Conservation (phyloP, 2,888 invertebrate species). For the Miltochrista miniata region DNA sequence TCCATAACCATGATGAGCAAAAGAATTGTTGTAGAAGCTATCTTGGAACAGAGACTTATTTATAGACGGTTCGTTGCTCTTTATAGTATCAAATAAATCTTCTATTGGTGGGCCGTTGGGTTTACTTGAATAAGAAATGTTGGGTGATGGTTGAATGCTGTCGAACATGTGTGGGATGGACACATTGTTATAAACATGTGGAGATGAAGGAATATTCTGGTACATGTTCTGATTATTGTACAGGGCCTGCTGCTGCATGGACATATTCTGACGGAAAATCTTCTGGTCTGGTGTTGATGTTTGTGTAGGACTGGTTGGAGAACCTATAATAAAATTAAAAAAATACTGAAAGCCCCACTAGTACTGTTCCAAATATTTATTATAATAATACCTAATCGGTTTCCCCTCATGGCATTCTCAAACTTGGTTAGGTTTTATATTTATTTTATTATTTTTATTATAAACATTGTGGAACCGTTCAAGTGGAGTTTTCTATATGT, state of each 20-base stretch:
- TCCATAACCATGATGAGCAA: constrained; percentile 68
- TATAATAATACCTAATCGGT: no score
- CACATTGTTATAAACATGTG: constrained; percentile 51
- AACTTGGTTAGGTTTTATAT: no score
- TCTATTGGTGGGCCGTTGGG: constrained; percentile 88
- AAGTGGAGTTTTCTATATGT: no score
- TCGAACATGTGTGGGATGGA: constrained; percentile 53
- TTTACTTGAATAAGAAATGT: constrained; percentile 77
- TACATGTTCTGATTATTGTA: constrained; percentile 72
- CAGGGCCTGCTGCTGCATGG: constrained; percentile 77
- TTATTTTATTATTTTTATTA: no score
- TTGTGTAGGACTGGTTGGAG: constrained; percentile 73
- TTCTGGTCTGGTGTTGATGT: constrained; percentile 77
- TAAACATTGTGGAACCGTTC: no score
- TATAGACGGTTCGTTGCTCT: constrained; percentile 69
- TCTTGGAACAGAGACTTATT: constrained; percentile 74
- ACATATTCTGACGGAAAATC: constrained; percentile 74
- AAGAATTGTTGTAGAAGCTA: constrained; percentile 68
- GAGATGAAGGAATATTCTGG: constrained; percentile 41
- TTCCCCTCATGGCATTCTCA: no score
- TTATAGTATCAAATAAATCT: constrained; percentile 86
- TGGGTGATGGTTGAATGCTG: constrained; percentile 45
- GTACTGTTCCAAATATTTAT: no score
- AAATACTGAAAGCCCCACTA: no score
- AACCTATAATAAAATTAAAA: constrained; percentile 54